These are phyloP conservation scores for Pandion haliaetus DNA, from an alignment of 2,113 vertebrate genomes.

Conservation along the genomic window DNA sequence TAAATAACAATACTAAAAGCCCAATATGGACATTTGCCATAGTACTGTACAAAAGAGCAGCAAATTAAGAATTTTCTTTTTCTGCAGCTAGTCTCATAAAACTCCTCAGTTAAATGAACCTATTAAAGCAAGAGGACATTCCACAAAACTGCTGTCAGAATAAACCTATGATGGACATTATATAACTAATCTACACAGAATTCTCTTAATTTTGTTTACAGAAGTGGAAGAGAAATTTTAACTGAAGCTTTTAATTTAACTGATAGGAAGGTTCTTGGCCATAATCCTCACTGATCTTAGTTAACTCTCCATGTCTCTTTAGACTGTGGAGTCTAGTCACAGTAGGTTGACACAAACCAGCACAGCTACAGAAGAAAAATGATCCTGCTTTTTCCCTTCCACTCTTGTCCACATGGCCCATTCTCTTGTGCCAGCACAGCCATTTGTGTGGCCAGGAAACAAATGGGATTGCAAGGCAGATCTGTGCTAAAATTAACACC, in stretches of 20 bases:
- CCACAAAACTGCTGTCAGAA: not conserved
- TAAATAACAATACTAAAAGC: conserved; percentile 52
- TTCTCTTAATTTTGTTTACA: not conserved
- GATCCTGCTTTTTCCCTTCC: not conserved
- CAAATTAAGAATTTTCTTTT: not conserved
- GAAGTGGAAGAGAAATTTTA: not conserved
- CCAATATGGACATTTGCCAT: conserved; percentile 29
- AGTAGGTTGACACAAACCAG: not conserved
- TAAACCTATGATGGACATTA: not conserved
- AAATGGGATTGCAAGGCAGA: not conserved
- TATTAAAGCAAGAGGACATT: not conserved
- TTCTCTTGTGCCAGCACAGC: not conserved
- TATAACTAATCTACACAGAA: not conserved
- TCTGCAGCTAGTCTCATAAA: not conserved
- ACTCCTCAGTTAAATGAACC: not conserved
- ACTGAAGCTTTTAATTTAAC: not conserved
- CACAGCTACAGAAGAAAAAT: not conserved
- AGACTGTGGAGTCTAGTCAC: not conserved
- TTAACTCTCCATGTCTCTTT: not conserved
- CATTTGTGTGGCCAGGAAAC: not conserved
- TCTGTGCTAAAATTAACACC: not conserved
- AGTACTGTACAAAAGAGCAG: not conserved
- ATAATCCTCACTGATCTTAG: not conserved
- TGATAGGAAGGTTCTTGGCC: not conserved
- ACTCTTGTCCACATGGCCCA: not conserved